Percentiles rank a stretch among this genome's conserved stretches.
phyloP scores from a whole-genome alignment of 2,797 vertebrate genomes.

The Sciurus vulgaris region DNA sequence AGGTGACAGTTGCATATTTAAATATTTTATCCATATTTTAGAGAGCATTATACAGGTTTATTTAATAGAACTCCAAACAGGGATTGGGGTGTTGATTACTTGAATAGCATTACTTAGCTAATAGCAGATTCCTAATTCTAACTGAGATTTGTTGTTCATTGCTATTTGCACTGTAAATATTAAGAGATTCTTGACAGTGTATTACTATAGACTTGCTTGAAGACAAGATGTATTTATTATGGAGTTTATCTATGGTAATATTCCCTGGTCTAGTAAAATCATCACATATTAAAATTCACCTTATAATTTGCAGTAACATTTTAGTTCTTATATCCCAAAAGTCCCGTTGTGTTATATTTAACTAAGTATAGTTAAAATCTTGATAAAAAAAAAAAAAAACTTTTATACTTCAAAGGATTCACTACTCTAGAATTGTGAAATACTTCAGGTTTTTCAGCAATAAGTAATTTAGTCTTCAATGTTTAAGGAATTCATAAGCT shows the following conservation, averaged over 20 bases:
- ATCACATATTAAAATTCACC: constrained; percentile 70
- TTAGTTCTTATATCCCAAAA: constrained; percentile 75
- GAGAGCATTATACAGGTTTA: background rate
- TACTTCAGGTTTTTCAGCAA: constrained; percentile 64
- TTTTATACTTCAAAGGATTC: constrained; percentile 24
- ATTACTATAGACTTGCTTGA: constrained; percentile 60
- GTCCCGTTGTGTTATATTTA: constrained; percentile 73
- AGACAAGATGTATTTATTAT: constrained; percentile 70
- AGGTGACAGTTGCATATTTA: background rate
- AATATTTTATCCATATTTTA: constrained; percentile 18
- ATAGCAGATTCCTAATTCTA: constrained; percentile 41
- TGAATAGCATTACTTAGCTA: background rate
- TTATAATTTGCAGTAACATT: constrained; percentile 80
- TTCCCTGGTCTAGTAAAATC: constrained; percentile 68
- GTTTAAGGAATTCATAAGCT: constrained; percentile 66
- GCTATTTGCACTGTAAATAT: background rate
- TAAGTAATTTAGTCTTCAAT: constrained; percentile 68
- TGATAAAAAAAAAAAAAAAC: background rate
- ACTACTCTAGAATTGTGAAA: constrained; percentile 74
- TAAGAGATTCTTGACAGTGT: constrained; percentile 54
- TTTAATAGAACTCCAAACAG: constrained; percentile 27
- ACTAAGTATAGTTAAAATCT: constrained; percentile 72
- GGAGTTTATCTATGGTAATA: constrained; percentile 60
- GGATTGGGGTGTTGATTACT: background rate
- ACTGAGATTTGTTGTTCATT: constrained; percentile 12